A percentile compares a stretch with the other conserved stretches of the same genome.
Conservation (phyloP, 1,140 invertebrate species). For the Pseudomyrmex gracilis region DNA sequence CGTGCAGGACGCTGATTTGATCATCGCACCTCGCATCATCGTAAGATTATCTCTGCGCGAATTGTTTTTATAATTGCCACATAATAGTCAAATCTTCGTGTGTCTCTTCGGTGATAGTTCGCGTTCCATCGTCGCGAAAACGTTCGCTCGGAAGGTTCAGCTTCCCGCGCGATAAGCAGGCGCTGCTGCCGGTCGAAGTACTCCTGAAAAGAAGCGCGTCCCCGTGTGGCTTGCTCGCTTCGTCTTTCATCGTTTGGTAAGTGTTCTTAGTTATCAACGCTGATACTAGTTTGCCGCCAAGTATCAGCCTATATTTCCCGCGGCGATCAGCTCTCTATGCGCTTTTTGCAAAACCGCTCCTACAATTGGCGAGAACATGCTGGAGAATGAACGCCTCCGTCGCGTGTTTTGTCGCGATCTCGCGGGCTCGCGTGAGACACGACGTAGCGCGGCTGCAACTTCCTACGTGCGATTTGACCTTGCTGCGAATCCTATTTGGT, state of each 20-base stretch:
- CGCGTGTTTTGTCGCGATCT: too few relatives aligned
- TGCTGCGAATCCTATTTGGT: background rate
- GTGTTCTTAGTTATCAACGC: background rate
- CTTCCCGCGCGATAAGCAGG: conserved; percentile 61
- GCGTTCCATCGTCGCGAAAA: conserved; percentile 3
- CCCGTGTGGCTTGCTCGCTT: background rate
- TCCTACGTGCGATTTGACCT: background rate
- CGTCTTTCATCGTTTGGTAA: conserved; percentile 31
- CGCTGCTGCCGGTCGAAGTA: conserved; percentile 43
- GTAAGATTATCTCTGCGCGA: conserved; percentile 1
- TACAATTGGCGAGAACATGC: conserved; percentile 3
- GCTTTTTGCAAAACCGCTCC: background rate
- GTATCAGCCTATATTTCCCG: too few relatives aligned
- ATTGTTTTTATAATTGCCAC: conserved; percentile 79
- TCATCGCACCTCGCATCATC: too few relatives aligned
- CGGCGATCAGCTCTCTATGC: too few relatives aligned
- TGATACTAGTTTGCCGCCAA: too few relatives aligned
- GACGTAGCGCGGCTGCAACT: too few relatives aligned
- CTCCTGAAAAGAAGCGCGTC: conserved; percentile 57
- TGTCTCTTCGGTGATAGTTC: conserved; percentile 38
- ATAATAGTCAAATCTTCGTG: conserved; percentile 55
- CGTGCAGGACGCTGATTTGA: too few relatives aligned
- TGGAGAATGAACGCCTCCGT: background rate
- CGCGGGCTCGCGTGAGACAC: background rate
- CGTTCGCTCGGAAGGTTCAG: conserved; percentile 5